Conservation (phyloP, 2,797 vertebrate species). For the Galagoides demidoff region DNA sequence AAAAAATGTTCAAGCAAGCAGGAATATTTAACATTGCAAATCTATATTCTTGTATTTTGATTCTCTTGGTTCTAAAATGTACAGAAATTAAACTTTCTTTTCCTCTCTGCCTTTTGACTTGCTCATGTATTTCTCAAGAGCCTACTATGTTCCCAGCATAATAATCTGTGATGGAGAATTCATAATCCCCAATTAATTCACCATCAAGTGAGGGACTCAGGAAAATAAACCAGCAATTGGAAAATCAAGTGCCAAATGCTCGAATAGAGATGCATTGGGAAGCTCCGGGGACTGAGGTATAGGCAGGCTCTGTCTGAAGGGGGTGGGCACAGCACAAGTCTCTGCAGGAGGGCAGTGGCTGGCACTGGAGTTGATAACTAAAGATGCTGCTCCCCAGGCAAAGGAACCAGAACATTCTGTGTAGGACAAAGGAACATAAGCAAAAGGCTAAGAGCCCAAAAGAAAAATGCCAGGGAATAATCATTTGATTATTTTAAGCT, state of each 20-base stretch:
- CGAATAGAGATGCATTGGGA: too few species aligned
- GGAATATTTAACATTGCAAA: background rate
- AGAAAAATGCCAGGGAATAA: background rate
- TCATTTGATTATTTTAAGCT: background rate
- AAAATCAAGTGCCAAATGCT: background rate
- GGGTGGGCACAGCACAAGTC: background rate
- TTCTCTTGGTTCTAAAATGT: background rate
- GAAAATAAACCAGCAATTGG: background rate
- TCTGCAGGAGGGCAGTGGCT: rapidly evolving
- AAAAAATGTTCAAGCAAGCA: background rate
- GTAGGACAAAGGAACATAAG: background rate
- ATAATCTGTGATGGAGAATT: background rate
- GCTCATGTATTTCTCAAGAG: background rate
- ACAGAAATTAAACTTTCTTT: background rate
- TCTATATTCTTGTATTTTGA: constrained; percentile 1
- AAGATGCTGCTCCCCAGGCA: background rate
- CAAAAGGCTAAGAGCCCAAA: background rate
- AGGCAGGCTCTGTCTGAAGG: too few species aligned
- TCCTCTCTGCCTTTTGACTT: background rate
- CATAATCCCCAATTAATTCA: background rate
- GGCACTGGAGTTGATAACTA: background rate
- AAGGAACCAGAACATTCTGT: background rate
- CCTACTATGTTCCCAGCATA: background rate
- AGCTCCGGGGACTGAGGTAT: too few species aligned
- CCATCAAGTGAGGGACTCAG: background rate